A percentile compares a stretch with the other conserved stretches of the same genome.
Evolutionary conservation across 2,888 invertebrate species (phyloP).

Genomic region (Dendrolimus pini): DNA sequence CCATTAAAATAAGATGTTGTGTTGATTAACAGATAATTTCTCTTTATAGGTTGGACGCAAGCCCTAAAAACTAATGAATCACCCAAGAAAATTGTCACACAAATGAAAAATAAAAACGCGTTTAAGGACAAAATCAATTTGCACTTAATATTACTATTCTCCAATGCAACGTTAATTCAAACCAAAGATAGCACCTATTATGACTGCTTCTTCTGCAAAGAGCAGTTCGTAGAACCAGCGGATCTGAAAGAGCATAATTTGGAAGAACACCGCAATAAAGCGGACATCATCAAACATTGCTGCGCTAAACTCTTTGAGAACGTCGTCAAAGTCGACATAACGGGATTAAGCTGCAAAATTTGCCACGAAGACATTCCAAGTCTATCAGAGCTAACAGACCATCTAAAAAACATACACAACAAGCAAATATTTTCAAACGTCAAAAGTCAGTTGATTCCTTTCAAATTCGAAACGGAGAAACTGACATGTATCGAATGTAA

Average conservation of each 20-base stretch:
- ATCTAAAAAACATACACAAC: constrained; percentile 9
- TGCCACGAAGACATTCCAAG: constrained; percentile 5
- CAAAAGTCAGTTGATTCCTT: constrained; percentile 45
- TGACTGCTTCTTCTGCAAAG: constrained; percentile 34
- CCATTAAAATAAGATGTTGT: no score
- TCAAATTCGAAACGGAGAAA: constrained; percentile 41
- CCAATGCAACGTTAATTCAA: constrained; percentile 42
- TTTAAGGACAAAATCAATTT: constrained; percentile 18
- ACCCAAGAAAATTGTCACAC: no score
- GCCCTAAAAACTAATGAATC: neutral
- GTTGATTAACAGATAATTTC: constrained; percentile 8
- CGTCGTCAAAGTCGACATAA: constrained; percentile 13
- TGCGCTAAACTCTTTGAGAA: constrained; percentile 5
- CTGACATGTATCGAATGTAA: constrained; percentile 40
- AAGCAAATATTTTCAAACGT: constrained; percentile 29
- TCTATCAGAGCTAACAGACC: constrained; percentile 7
- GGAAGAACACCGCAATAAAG: constrained; percentile 10
- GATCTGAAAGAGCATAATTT: constrained; percentile 37
- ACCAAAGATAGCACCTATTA: constrained; percentile 29
- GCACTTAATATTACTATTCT: constrained; percentile 26
- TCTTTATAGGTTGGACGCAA: constrained; percentile 19
- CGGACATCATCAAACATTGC: constrained; percentile 6
- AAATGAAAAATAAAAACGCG: neutral
- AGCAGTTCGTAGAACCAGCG: constrained; percentile 26
- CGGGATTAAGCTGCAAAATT: constrained; percentile 9